Percentiles rank a stretch among this genome's conserved stretches.
Conservation (phyloP, 2,797 vertebrate species). For the Tenualosa ilisha region DNA sequence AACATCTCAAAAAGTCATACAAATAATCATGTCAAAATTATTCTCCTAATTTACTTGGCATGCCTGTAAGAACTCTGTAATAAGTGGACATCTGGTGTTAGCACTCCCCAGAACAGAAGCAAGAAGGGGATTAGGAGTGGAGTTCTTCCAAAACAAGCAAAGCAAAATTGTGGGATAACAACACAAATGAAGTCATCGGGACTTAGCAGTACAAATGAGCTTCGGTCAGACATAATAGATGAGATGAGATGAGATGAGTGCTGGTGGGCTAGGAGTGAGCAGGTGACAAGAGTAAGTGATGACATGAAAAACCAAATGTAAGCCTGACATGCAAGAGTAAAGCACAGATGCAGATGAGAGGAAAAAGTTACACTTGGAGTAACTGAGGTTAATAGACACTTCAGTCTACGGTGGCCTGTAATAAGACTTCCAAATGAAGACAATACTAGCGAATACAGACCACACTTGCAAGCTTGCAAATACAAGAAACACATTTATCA, state of each 20-base stretch:
- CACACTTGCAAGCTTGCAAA: no score
- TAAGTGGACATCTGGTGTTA: slow-evolving; percentile 41
- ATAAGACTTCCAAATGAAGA: no score
- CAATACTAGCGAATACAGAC: no score
- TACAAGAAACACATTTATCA: no score
- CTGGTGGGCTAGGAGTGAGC: background rate
- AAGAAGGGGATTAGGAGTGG: slow-evolving; percentile 31
- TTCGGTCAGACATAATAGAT: background rate
- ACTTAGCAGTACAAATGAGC: slow-evolving; percentile 1
- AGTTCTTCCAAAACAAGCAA: slow-evolving; percentile 31
- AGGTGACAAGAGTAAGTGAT: no score
- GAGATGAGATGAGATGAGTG: background rate
- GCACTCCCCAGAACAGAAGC: slow-evolving; percentile 33
- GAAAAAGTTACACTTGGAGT: background rate
- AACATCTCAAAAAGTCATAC: background rate
- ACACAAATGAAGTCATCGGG: background rate
- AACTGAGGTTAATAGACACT: background rate
- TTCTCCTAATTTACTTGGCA: slow-evolving; percentile 12
- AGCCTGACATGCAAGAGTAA: no score
- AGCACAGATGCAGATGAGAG: background rate
- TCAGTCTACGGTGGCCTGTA: no score
- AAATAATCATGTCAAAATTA: background rate
- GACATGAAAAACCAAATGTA: no score
- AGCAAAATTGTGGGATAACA: slow-evolving; percentile 22
- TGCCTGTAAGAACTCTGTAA: slow-evolving; percentile 28